Conservation (phyloP, 1,140 invertebrate species). For the Drosophila bocqueti region DNA sequence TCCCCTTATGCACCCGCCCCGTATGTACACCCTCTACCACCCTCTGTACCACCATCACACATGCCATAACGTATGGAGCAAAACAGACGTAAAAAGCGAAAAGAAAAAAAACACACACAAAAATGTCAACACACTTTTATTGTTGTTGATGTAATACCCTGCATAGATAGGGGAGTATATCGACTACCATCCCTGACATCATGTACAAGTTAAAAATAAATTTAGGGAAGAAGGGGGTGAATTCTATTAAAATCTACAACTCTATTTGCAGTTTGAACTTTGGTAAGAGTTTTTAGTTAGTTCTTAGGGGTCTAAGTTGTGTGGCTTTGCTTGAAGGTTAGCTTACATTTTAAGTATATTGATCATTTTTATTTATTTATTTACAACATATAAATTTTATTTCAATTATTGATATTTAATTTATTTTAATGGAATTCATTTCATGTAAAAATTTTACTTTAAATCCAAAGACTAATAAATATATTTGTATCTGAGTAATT, state of each 20-base stretch:
- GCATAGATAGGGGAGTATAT: conserved; percentile 24
- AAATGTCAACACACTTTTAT: conserved; percentile 82
- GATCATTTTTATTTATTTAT: too few species aligned
- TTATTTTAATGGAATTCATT: neutral
- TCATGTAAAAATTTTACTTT: neutral
- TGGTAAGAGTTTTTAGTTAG: neutral
- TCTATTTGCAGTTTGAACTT: neutral
- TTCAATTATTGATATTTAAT: neutral
- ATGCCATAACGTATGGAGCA: conserved; percentile 65
- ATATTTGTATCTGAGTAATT: too few species aligned
- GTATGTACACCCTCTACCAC: neutral
- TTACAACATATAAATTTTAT: too few species aligned
- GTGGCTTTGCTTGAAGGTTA: too few species aligned
- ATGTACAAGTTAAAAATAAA: conserved; percentile 6
- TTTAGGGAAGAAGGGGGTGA: neutral
- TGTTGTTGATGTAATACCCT: conserved; percentile 61
- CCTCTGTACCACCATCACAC: conserved; percentile 3
- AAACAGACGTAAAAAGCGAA: conserved; percentile 73
- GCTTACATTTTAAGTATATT: too few species aligned
- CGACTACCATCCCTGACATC: neutral
- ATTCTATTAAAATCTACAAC: neutral
- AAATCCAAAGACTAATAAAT: too few species aligned
- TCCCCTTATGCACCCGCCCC: conserved; percentile 22
- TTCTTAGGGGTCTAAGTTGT: too few species aligned
- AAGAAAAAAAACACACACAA: conserved; percentile 48